Evolutionary conservation across 2,888 invertebrate species (phyloP).

Genomic region (Melolontha melolontha): DNA sequence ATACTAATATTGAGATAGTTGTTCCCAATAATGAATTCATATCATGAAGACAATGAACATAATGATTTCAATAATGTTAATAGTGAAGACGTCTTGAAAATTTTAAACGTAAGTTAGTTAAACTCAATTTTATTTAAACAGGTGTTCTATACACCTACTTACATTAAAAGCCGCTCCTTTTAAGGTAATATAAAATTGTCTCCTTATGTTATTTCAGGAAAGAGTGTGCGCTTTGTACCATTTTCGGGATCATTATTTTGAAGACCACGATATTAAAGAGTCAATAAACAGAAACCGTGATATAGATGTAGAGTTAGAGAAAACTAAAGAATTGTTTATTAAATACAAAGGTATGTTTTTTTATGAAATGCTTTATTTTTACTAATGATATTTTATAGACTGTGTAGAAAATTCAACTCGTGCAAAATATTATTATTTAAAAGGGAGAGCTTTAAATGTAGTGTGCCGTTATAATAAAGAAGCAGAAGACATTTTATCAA

Average conservation of each 20-base stretch:
- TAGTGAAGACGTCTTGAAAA: conserved; percentile 53
- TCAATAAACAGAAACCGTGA: conserved; percentile 75
- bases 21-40: conserved; percentile 36
- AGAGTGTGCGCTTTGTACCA: conserved; percentile 75
- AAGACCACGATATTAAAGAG: conserved; percentile 76
- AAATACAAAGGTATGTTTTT: conserved; percentile 72
- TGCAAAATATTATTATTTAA: conserved; percentile 77
- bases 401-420: conserved; percentile 64
- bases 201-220: conserved; percentile 67
- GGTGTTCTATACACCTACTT: conserved; percentile 52
- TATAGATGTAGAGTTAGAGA: conserved; percentile 73
- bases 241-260: conserved; percentile 84
- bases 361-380: conserved; percentile 22
- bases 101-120: conserved; percentile 55
- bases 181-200: conserved; percentile 11
- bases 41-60: conserved; percentile 30
- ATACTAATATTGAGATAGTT: conserved; percentile 21
- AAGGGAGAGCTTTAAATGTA: conserved; percentile 82
- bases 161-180: conserved; percentile 27
- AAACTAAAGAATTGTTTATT: conserved; percentile 73
- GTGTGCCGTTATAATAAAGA: conserved; percentile 74
- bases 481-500: conserved; percentile 81
- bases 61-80: conserved; percentile 46
- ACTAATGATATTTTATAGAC: conserved; percentile 48
- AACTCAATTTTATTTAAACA: conserved; percentile 47